Conservation (phyloP, 2,888 invertebrate species). For the Drosophila kambysellisi region DNA sequence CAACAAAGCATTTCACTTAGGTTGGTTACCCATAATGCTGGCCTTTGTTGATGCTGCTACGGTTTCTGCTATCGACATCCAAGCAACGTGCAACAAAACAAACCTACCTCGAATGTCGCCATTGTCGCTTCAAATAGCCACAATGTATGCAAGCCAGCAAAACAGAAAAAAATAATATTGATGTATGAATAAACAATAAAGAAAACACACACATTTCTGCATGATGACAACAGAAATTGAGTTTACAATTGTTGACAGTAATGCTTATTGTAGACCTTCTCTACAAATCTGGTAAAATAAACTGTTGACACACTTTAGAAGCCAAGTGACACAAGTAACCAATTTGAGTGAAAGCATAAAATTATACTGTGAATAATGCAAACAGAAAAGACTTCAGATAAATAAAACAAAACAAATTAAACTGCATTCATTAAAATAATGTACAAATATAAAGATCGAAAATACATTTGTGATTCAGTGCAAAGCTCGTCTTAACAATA, state of each 20-base stretch:
- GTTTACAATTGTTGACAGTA: background rate
- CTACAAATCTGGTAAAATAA: background rate
- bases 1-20: conserved; percentile 44
- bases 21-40: conserved; percentile 10
- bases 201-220: background rate
- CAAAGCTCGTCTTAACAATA: background rate
- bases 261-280: background rate
- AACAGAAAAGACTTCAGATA: background rate
- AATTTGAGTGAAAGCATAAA: background rate
- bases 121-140: conserved; percentile 7
- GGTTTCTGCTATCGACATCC: conserved; percentile 45
- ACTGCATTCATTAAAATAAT: background rate
- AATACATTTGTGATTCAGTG: background rate
- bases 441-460: background rate
- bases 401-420: background rate
- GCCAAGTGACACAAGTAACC: background rate
- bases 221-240: background rate
- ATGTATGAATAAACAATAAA: conserved; percentile 17
- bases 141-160: conserved; percentile 11
- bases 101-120: conserved; percentile 2
- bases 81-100: conserved; percentile 27
- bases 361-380: background rate
- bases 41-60: conserved; percentile 2
- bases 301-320: background rate
- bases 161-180: background rate